A percentile compares a stretch with the other conserved stretches of the same genome.
Conservation (phyloP, 2,113 vertebrate genomes). For the Bothrops jararaca region DNA sequence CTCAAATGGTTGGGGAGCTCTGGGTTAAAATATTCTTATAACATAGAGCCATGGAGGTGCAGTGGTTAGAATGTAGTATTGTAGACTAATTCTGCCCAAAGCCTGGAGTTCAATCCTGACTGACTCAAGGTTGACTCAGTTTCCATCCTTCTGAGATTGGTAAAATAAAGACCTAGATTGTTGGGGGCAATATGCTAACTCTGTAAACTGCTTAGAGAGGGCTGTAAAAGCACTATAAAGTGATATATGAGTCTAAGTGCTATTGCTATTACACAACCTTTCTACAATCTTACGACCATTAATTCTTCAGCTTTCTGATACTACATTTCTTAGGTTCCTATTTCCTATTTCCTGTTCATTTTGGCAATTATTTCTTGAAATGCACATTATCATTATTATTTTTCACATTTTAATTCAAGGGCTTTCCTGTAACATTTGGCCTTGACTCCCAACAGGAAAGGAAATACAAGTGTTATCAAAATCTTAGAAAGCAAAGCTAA, state of each 20-base stretch:
- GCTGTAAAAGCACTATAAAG: background rate
- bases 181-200: background rate
- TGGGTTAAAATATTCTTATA: background rate
- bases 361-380: background rate
- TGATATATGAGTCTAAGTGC: background rate
- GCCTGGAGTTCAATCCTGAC: background rate
- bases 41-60: background rate
- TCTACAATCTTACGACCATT: background rate
- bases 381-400: background rate
- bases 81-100: background rate
- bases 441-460: background rate
- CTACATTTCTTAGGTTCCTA: background rate
- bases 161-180: background rate
- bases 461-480: background rate
- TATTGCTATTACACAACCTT: background rate
- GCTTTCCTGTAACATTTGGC: background rate
- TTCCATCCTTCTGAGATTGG: background rate
- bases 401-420: background rate
- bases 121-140: background rate
- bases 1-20: no score
- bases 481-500: background rate
- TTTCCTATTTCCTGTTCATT: background rate
- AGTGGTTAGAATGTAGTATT: background rate
- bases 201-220: background rate
- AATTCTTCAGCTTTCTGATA: background rate